Percentiles rank a stretch among this genome's conserved stretches.
Evolutionary conservation across 64 coral and sea anemone genomes (phyloP).

Genomic region (Pocillopora verrucosa): DNA sequence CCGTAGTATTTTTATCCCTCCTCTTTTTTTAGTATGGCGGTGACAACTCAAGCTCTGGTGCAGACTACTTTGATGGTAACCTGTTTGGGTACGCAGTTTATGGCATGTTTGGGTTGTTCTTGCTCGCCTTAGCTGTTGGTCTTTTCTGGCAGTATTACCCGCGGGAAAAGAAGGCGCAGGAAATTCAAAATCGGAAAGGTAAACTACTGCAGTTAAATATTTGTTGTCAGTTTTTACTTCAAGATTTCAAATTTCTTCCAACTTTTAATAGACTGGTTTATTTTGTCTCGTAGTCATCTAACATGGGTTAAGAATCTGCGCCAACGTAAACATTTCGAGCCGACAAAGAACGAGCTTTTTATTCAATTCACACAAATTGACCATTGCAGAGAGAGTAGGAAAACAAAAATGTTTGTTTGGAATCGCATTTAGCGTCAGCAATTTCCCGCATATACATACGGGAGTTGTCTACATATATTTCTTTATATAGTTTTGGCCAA

Average conservation of each 20-base stretch:
- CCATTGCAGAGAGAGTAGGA: too few species aligned
- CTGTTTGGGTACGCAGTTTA: conserved; percentile 78
- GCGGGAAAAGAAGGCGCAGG: conserved; percentile 6
- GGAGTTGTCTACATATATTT: too few species aligned
- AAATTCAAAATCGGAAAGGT: neutral
- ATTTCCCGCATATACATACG: too few species aligned
- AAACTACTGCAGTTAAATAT: neutral
- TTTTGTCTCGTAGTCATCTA: too few species aligned
- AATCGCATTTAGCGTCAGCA: too few species aligned
- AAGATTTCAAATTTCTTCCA: neutral
- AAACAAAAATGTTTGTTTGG: too few species aligned
- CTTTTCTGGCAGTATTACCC: conserved; percentile 72
- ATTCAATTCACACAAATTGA: too few species aligned
- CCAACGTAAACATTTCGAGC: too few species aligned
- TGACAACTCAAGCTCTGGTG: conserved; percentile 40
- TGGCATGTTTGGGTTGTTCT: conserved; percentile 61
- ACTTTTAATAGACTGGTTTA: neutral
- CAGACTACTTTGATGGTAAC: conserved; percentile 70
- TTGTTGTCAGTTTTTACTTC: neutral
- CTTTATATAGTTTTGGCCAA: too few species aligned
- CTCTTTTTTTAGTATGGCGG: conserved; percentile 2
- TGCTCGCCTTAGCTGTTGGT: conserved; percentile 49
- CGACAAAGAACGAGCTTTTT: too few species aligned
- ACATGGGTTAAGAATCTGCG: too few species aligned
- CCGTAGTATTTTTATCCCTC: too few species aligned